Evolutionary conservation across 2,888 invertebrate genomes (phyloP).

Genomic region (Dicyrtoma fusca): DNA sequence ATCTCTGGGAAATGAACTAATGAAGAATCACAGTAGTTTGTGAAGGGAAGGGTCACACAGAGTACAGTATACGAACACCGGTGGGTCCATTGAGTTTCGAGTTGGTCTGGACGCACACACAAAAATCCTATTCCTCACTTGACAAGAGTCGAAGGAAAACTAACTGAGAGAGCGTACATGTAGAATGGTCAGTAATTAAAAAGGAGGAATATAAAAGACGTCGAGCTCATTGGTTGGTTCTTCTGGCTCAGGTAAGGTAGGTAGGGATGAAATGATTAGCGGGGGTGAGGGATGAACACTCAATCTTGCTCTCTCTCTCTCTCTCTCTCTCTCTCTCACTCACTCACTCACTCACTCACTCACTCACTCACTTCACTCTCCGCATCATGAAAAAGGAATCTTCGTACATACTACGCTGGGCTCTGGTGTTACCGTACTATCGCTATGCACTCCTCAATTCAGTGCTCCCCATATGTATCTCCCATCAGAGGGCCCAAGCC

Average conservation of each 20-base stretch:
- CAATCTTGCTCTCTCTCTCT: conserved; percentile 13
- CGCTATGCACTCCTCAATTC: no score
- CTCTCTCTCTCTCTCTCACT: conserved; percentile 17
- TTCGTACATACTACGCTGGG: background rate
- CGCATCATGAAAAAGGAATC: no score
- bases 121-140: conserved; percentile 22
- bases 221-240: conserved; percentile 55
- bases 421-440: no score
- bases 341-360: conserved; percentile 12
- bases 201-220: conserved; percentile 53
- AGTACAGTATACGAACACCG: conserved; percentile 6
- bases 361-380: conserved; percentile 11
- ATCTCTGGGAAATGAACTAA: no score
- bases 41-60: background rate
- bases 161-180: conserved; percentile 47
- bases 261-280: conserved; percentile 43
- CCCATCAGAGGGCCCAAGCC: no score
- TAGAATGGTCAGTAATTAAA: conserved; percentile 57
- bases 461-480: no score
- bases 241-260: conserved; percentile 40
- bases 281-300: conserved; percentile 38
- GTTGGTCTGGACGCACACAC: background rate
- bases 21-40: background rate
- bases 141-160: conserved; percentile 52
- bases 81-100: conserved; percentile 5